Evolutionary conservation across 1,140 invertebrate species (phyloP), one percentile per base, ranked within the genome.

Genomic region (Leptinotarsa undecemlineata): DNA sequence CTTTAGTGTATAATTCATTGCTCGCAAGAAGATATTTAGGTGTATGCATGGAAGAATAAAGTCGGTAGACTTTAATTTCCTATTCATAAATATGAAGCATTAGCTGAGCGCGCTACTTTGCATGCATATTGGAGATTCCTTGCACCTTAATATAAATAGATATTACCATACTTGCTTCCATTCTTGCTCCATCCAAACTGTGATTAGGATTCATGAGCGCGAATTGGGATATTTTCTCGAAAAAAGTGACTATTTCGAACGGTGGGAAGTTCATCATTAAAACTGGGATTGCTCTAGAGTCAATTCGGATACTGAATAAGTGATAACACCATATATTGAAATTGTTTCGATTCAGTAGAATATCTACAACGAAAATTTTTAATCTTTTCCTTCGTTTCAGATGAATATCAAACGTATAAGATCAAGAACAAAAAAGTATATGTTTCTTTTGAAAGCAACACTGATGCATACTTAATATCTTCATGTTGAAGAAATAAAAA

Each of bases 141-240:
- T 76, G 74, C 77, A 76, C 77, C 74, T 78, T 78, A 76, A 78
- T 78, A 78, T 78, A 78, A 78, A 78, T 74, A 78, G 71, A 78
- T 61, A 77, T 78, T 78, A 78, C 74, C 77, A 76, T 76, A 62
- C 21, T 60, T n/a, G 42, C 68, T 47, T 48, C 17, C 8, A 42
- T 61, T 72, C 71, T 57, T 17, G 17, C 20, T 15, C 21, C 63
- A 64, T 64, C 26, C n/a, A 64, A 64, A 33, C 11, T 64, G 63
- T 64, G 63, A 64, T 26, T 64, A 33, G 63, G 13, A 15, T 64
- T 26, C 19, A 23, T 64, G 15, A 57, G 51, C 26, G 4, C 1
- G 26, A 15, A 64, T 21, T 21, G 21, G 11, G 20, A 64, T 4
- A 64, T 33, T 64, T 17, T 21, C 21, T 20, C 15, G 4, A 17